Base-by-base conservation (phyloP, 2,888 invertebrate genomes). In the Panopea generosa region DNA sequence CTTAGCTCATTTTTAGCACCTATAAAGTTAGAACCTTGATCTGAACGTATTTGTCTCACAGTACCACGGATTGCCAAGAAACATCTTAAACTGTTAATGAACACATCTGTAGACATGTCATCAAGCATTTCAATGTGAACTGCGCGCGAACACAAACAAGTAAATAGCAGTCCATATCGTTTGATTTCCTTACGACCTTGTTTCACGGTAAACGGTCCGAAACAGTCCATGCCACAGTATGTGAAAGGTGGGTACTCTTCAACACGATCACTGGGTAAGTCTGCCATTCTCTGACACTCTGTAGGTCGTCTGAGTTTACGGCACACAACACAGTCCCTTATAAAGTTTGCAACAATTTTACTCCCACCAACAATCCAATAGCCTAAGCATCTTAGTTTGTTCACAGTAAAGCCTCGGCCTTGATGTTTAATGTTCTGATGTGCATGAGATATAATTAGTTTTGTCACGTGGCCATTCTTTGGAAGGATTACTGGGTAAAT, bases 201-300 rank as follows among this genome's bases (percentile, higher is more conserved):
- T 57, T 85, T 86, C 0, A 82, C 70, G 2, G 62, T 18, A n/a
- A 80, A 87, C 7, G 85, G 86, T 9, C 86, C 87, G 65, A 88
- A 87, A 66, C 79, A 85, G 53, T 87, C 85, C 40, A 85, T 68
- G 11, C 82, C 84, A 61, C 75, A 69, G 53, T 77, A 77, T 1
- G 77, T 79, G 52, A 87, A 87, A 11, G 85, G 84, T 43, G 84
- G 82, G 9, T 62, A 56, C 11, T 82, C 55, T 26, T 75, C 75
- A 4, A 78, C 50, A 0, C 86, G 27, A 20, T 85, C 86, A 16
- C 40, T 38, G 4, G 79, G 83, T n/a, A 85, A 52, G 53, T 83
- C 71, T 22, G 83, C 83, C 79, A 85, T 83, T 29, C 69, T 62
- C 38, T 82, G 79, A 2, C 6, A n/a, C 59, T 63, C 45, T 0